phyloP scores from a whole-genome alignment of 1,140 invertebrate genomes.

The Drosophila fuyamai region DNA sequence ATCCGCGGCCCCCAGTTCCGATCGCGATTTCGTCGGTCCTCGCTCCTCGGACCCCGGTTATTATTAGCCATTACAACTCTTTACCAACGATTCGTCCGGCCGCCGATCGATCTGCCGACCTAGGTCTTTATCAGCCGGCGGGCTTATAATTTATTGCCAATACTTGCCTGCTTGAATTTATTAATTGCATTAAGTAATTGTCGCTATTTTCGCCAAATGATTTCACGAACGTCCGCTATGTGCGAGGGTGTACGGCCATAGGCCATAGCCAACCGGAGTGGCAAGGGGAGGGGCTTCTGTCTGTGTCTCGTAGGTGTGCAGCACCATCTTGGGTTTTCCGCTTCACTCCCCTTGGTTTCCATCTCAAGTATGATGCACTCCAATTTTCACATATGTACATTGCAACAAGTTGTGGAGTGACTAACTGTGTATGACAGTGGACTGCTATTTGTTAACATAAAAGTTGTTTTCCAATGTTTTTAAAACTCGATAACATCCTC shows the following conservation, averaged over 20 bases:
- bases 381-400: no score
- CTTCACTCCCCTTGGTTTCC: neutral
- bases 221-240: slow-evolving; percentile 44
- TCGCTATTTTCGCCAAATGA: slow-evolving; percentile 64
- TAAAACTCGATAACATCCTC: no score
- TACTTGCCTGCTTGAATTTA: slow-evolving; percentile 54
- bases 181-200: slow-evolving; percentile 73
- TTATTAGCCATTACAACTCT: slow-evolving; percentile 68
- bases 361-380: neutral
- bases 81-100: neutral
- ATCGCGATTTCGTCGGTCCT: slow-evolving; percentile 3
- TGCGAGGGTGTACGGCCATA: slow-evolving; percentile 8
- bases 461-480: no score
- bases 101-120: slow-evolving; percentile 9
- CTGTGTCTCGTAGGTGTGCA: neutral
- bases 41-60: slow-evolving; percentile 29
- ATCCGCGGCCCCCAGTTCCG: slow-evolving; percentile 21
- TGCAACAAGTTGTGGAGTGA: no score
- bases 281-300: neutral
- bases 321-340: neutral
- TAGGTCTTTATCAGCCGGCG: slow-evolving; percentile 36
- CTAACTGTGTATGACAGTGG: no score
- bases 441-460: no score
- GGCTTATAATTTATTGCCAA: slow-evolving; percentile 60
- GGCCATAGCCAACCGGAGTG: neutral